Percentiles rank a stretch among this genome's conserved stretches.
phyloP scores from a whole-genome alignment of 2,797 vertebrate genomes.

The Yasuhikotakia modesta region DNA sequence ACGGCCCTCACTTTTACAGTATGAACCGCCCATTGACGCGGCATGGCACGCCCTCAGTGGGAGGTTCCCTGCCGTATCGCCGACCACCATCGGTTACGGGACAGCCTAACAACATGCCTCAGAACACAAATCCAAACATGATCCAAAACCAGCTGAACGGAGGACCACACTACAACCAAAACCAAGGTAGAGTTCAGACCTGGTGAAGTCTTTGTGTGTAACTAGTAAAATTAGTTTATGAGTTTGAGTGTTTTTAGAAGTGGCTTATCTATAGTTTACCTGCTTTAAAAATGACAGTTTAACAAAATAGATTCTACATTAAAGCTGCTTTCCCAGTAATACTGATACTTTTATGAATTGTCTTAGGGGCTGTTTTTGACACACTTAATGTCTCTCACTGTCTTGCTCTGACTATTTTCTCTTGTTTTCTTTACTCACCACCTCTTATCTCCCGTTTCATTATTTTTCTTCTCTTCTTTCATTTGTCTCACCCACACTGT shows the following conservation, averaged over 20 bases:
- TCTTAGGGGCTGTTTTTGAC: no score
- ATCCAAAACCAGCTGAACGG: slow-evolving; percentile 82
- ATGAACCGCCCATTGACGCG: slow-evolving; percentile 92
- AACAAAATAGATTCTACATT: no score
- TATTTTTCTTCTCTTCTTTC: neutral
- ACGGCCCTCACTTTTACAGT: slow-evolving; percentile 95
- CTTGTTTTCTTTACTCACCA: neutral
- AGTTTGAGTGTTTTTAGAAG: no score
- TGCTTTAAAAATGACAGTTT: no score
- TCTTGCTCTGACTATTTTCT: slow-evolving; percentile 3
- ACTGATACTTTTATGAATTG: no score
- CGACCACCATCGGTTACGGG: slow-evolving; percentile 91
- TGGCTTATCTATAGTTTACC: no score
- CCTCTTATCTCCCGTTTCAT: neutral
- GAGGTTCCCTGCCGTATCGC: slow-evolving; percentile 93
- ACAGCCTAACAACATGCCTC: slow-evolving; percentile 83
- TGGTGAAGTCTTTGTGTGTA: neutral
- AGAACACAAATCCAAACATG: slow-evolving; percentile 77
- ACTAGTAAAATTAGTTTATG: no score
- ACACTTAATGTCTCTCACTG: no score
- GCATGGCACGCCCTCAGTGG: slow-evolving; percentile 83
- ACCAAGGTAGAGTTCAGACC: slow-evolving; percentile 79
- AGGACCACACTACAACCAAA: slow-evolving; percentile 92
- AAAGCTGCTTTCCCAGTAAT: no score
- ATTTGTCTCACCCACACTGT: slow-evolving; percentile 4